Evolutionary conservation across 1,140 invertebrate species (phyloP).

Genomic region (Papilio dardanus): DNA sequence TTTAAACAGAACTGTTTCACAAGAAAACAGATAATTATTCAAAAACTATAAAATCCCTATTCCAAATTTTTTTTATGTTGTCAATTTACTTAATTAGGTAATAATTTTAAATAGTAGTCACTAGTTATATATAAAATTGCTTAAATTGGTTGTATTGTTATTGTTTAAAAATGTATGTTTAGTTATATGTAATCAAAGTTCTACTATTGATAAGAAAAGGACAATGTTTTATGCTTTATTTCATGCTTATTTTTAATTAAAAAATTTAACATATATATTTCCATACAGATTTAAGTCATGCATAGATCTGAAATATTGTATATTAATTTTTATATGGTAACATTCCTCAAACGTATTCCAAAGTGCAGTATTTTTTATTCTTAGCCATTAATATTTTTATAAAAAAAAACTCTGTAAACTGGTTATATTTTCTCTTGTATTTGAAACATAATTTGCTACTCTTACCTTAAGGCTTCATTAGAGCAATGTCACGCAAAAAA

Average conservation of each 20-base stretch:
- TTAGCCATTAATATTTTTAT: no score
- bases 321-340: no score
- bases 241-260: neutral
- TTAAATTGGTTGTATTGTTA: constrained; percentile 8
- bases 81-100: constrained; percentile 35
- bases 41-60: constrained; percentile 1
- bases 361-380: no score
- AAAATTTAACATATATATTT: neutral
- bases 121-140: neutral
- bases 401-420: no score
- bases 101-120: constrained; percentile 12
- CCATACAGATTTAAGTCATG: neutral
- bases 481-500: no score
- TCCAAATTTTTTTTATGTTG: constrained; percentile 8
- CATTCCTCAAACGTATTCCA: neutral
- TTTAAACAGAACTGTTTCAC: constrained; percentile 66
- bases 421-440: neutral
- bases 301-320: constrained; percentile 1
- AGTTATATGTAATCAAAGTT: neutral
- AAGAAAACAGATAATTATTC: constrained; percentile 75
- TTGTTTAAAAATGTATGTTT: constrained; percentile 2
- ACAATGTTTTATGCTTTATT: neutral
- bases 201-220: neutral
- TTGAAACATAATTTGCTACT: neutral
- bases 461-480: no score